phyloP scores from a whole-genome alignment of 2,113 vertebrate genomes.

The Ciconia maguari region DNA sequence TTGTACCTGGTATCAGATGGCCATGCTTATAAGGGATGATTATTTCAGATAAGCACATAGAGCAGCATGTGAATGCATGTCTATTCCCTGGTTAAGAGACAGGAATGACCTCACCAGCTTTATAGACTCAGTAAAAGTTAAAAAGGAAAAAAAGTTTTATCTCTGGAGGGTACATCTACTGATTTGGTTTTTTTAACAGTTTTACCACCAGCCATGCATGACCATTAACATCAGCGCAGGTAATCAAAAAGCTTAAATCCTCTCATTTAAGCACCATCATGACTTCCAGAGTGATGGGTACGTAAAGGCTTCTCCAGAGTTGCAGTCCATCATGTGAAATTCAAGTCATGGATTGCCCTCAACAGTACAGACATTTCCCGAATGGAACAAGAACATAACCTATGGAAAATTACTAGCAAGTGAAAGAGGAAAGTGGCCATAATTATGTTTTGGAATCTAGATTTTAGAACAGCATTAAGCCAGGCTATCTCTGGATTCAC shows the following conservation, averaged over 20 bases:
- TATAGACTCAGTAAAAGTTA: neutral
- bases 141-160: neutral
- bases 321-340: neutral
- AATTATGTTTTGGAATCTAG: neutral
- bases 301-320: neutral
- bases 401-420: neutral
- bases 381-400: conserved; percentile 1
- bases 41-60: neutral
- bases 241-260: neutral
- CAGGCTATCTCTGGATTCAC: neutral
- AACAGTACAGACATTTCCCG: conserved; percentile 20
- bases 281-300: neutral
- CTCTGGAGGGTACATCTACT: neutral
- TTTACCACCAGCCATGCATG: neutral
- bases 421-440: neutral
- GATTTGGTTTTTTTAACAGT: neutral
- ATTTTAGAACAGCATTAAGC: neutral
- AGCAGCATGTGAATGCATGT: neutral
- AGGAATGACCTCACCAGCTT: neutral
- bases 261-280: neutral
- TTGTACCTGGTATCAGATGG: neutral
- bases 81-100: neutral
- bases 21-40: neutral
- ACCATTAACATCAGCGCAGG: neutral
- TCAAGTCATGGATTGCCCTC: neutral